Base-by-base conservation (phyloP, 30 jellyfish, hydroid and myxozoan genomes). In the Cassiopea andromeda region DNA sequence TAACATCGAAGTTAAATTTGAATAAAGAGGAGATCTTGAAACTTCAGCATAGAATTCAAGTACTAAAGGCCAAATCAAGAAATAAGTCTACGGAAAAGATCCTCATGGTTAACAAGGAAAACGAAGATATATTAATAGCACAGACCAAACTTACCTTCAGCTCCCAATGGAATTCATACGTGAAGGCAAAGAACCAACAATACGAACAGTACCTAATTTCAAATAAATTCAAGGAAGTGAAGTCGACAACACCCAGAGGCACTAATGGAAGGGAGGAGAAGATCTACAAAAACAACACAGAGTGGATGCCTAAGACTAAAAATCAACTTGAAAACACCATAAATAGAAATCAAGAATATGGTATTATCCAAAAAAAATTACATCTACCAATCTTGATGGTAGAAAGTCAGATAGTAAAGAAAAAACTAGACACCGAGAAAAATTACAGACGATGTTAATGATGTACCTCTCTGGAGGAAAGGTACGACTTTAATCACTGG, bases 1-100 rank as follows among this genome's bases (percentile, higher is more conserved):
- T 78, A 15, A 47, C 46, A 78, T 83, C 87, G 17, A 78, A 78
- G 13, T 59, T 78, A 1, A 78, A 78, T 78, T 78, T 82, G 46
- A 78, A 78, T 38, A 15, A 38, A 18, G 74, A 15, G 87, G 82
- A 78, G 8, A 78, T 38, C 87, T 78, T 15, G 44, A 47, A 78
- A 4, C 38, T 78, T 7, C 44, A 78, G 47, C 87, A 38, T 3
- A 78, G 54, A 47, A 50, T 78, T 78, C 87, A 78, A 50, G 54
- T 59, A 7, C 47, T 78, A 43, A 1, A 78, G 82, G 59, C 83
- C 17, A 17, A 60, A 73, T 60, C 17, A 73, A 73, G 38, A 60
- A 73, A 38, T 47, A 73, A 7, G 8, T 60, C 83, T 46, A 60
- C 17, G 7, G 38, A 46, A 17, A 10, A 5, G n/a, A 60, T 60